These are phyloP conservation scores for Lissocephala sabroskyi DNA, from an alignment of 2,888 invertebrate genomes.

Conservation along the genomic window DNA sequence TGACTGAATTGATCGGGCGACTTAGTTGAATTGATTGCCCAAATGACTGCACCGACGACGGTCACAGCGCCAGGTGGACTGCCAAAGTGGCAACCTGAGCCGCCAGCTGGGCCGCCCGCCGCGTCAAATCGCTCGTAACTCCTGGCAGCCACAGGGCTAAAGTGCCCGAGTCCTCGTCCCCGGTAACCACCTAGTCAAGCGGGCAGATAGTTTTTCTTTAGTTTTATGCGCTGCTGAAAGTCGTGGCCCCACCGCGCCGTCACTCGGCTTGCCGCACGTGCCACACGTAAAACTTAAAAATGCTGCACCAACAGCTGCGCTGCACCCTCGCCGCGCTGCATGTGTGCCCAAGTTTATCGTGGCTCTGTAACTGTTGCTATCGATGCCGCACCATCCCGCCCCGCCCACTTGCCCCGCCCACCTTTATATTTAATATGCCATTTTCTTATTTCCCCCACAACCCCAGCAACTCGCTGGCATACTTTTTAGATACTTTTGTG, in stretches of 20 bases:
- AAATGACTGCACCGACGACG: too few species aligned
- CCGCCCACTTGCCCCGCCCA: not conserved
- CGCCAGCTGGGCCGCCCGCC: too few species aligned
- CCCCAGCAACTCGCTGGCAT: not conserved
- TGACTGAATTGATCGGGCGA: not conserved
- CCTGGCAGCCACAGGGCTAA: not conserved
- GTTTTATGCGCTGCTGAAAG: slow-evolving; percentile 44
- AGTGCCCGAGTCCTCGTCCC: not conserved
- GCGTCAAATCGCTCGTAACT: too few species aligned
- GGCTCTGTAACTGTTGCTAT: slow-evolving; percentile 52
- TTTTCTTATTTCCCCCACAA: slow-evolving; percentile 6
- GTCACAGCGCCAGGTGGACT: too few species aligned
- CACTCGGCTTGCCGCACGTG: slow-evolving; percentile 52
- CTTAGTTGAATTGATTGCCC: too few species aligned
- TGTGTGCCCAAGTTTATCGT: not conserved
- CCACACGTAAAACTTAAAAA: slow-evolving; percentile 65
- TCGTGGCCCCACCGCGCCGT: slow-evolving; percentile 16
- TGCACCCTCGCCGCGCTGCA: slow-evolving; percentile 24
- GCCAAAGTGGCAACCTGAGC: too few species aligned
- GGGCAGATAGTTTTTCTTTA: slow-evolving; percentile 45
- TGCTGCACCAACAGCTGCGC: slow-evolving; percentile 52
- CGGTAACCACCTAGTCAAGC: slow-evolving; percentile 3
- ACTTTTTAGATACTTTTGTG: slow-evolving; percentile 42
- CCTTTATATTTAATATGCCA: slow-evolving; percentile 39
- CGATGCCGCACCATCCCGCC: slow-evolving; percentile 36